These are phyloP conservation scores for Hypselothyrea guttata DNA, from an alignment of 2,888 invertebrate species.

Conservation along the genomic window DNA sequence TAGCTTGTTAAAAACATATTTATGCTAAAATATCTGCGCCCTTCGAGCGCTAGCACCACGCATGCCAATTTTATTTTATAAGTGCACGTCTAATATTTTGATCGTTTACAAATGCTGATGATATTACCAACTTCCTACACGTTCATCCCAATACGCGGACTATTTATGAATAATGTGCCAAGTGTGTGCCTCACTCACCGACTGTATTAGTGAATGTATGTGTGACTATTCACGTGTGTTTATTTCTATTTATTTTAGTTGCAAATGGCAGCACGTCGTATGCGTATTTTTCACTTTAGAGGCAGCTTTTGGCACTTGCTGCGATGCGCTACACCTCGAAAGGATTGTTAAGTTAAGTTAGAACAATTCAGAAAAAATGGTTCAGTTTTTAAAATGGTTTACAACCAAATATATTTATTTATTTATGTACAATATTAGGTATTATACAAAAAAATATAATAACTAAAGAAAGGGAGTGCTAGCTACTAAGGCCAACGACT, in stretches of 20 bases:
- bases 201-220: conserved; percentile 1
- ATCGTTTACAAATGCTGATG: conserved; percentile 54
- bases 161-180: conserved; percentile 67
- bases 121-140: neutral
- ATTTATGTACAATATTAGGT: too few relatives aligned
- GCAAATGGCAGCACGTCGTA: conserved; percentile 70
- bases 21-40: conserved; percentile 61
- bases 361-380: neutral
- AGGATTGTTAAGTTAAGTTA: neutral
- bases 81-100: conserved; percentile 67
- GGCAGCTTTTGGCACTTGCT: conserved; percentile 50
- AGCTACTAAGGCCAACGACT: too few relatives aligned
- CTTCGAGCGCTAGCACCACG: conserved; percentile 26
- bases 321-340: conserved; percentile 42
- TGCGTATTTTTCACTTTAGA: conserved; percentile 69
- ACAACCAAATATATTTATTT: too few relatives aligned
- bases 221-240: conserved; percentile 25
- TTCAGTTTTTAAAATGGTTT: neutral
- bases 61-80: conserved; percentile 57
- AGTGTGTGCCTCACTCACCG: conserved; percentile 10
- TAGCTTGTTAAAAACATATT: conserved; percentile 52
- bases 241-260: conserved; percentile 70
- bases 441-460: too few relatives aligned
- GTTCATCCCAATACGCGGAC: conserved; percentile 27
- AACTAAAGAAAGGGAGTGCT: too few relatives aligned